Evolutionary conservation across 2,888 invertebrate species (phyloP), one percentile per base, ranked within the genome.

Genomic region (Agrochola lota): DNA sequence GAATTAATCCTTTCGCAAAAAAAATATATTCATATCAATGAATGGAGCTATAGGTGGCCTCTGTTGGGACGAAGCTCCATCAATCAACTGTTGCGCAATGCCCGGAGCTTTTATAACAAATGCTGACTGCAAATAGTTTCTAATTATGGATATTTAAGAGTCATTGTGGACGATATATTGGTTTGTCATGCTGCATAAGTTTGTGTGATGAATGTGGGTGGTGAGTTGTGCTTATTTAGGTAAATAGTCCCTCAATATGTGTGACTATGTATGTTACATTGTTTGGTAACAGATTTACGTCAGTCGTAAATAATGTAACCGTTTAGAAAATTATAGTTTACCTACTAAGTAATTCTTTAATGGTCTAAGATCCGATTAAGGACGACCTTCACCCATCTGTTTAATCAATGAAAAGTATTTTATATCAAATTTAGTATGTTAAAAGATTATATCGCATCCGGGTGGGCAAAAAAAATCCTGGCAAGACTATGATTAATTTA

Each of bases 141-240:
- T 95, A 96, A 96, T 96, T 96, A 95, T 90, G 90, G 92, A 94
- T 94, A 95, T 95, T 96, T 95, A 94, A 93, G 93, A 96, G 94
- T 95, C 95, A 95, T 95, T 95, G 95, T 94, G 90, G 90, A 74
- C 80, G 81, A 57, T 90, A 90, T 90, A 91, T 89, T 91, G 90
- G 87, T 90, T 88, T 88, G 94, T 94, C 93, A 94, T 91, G 93
- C 93, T 88, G 89, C 90, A 90, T 91, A 88, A 90, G 90, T 85
- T 82, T 73, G 64, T 68, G 46, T 81, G 85, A 84, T 78, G 72
- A 83, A 93, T 93, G 91, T 92, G 92, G 92, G 92, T 90, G 85
- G 79, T 78, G 67, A 85, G 69, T 66, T 74, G 71, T 75, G 75
- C 66, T 77, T 73, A 68, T 68, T 77, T 60, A 69, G 71, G 70